Percentiles rank a stretch among this genome's conserved stretches.
These are phyloP conservation scores for Stenoptilia bipunctidactyla DNA, from an alignment of 2,888 invertebrate genomes.

Conservation along the genomic window DNA sequence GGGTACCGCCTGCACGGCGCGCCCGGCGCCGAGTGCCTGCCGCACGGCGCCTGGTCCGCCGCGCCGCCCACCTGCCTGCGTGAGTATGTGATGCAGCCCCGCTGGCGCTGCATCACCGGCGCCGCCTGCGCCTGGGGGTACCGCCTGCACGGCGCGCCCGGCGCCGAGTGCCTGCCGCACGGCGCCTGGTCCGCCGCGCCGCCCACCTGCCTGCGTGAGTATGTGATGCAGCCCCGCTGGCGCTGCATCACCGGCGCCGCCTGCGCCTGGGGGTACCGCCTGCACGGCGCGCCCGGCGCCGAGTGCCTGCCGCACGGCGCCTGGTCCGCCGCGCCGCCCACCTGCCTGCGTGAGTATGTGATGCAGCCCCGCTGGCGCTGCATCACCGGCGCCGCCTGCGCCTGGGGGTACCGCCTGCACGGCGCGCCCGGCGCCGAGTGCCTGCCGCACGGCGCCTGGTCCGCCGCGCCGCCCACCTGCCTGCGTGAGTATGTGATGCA, in stretches of 20 bases:
- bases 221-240: conserved; percentile 83
- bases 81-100: conserved; percentile 83
- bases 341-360: conserved; percentile 79
- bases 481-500: conserved; percentile 83
- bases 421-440: conserved; percentile 86
- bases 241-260: conserved; percentile 86
- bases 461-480: conserved; percentile 79
- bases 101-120: conserved; percentile 83
- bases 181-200: conserved; percentile 84
- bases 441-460: conserved; percentile 83
- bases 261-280: conserved; percentile 86
- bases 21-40: conserved; percentile 84
- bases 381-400: no score
- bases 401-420: conserved; percentile 84
- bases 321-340: conserved; percentile 84
- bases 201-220: conserved; percentile 82
- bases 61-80: conserved; percentile 82
- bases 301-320: conserved; percentile 84
- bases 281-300: conserved; percentile 81
- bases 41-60: conserved; percentile 85
- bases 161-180: conserved; percentile 82
- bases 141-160: conserved; percentile 80
- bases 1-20: conserved; percentile 83
- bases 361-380: no score
- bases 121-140: conserved; percentile 91